Percentiles rank a stretch among this genome's conserved stretches.
phyloP scores from a whole-genome alignment of 2,888 invertebrate species.

The Heliconius charithonia region DNA sequence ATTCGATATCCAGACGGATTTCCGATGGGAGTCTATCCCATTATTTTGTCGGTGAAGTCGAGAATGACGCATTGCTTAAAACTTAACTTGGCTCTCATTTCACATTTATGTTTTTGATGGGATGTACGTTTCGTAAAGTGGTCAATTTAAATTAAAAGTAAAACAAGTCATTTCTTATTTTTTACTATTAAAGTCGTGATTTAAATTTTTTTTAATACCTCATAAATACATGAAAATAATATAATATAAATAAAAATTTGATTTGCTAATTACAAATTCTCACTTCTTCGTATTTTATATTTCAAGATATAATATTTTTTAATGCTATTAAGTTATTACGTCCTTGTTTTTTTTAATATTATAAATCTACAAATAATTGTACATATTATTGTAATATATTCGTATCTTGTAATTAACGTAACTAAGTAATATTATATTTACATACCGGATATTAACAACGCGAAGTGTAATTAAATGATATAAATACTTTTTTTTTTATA shows the following conservation, averaged over 20 bases:
- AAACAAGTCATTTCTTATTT: background rate
- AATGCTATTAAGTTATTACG: background rate
- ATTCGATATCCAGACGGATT: no score
- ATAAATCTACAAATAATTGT: background rate
- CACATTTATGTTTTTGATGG: no score
- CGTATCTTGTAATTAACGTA: slow-evolving; percentile 8
- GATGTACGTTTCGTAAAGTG: no score
- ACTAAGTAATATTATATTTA: background rate
- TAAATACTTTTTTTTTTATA: background rate
- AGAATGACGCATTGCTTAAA: no score
- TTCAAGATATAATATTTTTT: background rate
- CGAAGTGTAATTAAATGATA: background rate
- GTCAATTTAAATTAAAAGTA: background rate
- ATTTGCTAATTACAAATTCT: background rate
- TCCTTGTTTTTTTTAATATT: slow-evolving; percentile 6
- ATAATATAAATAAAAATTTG: background rate
- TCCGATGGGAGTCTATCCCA: no score
- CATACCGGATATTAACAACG: slow-evolving; percentile 1
- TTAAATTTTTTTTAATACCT: background rate
- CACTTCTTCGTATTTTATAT: background rate
- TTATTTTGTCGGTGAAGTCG: no score
- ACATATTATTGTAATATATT: slow-evolving; percentile 13
- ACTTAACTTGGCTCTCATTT: no score
- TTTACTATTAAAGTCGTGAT: background rate
- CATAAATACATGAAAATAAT: background rate